Base-by-base conservation (phyloP, 2,113 vertebrate genomes). In the Perca fluviatilis region DNA sequence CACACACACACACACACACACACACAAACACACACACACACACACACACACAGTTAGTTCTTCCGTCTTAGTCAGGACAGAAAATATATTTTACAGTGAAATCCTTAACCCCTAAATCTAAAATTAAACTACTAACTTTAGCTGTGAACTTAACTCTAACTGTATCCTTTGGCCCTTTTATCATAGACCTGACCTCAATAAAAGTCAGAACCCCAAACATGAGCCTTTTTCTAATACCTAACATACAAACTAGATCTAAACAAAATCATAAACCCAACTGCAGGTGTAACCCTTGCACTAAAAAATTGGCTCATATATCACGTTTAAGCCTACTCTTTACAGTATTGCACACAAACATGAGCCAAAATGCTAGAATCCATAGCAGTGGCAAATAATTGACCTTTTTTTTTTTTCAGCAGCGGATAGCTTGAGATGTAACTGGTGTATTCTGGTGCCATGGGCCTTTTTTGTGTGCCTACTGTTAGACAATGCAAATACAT, bases 401-500 rank as follows among this genome's bases (percentile, higher is more conserved):
- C 68, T 79, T 76, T 80, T 72, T 65, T 72, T 40, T 79, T 54
- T 63, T 78, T 43, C 50, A 49, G 54, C 67, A 58, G 58, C 60
- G n/a, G 18, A 74, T 87, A 73, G 62, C 60, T 77, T 67, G 36
- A 77, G 54, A 68, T 78, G 70, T n/a, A 83, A 89, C 80, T 81
- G 40, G 40, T 40, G 77, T 86, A 82, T 69, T 75, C 77, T 69
- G 47, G 27, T 76, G 83, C 88, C 79, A 81, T 23, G 13, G 85
- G 88, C 47, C 76, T 27, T 66, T 27, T 66, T 64, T 63, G 40
- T 11, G 5, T 64, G 71, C 47, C 57, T 74, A 63, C 75, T 60
- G 63, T 79, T 65, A 70, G 72, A 81, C 83, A 92, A 88, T 86
- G 88, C 89, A 84, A 88, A 90, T 43, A 43, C 89, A 88, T 83